phyloP scores from a whole-genome alignment of 2,888 invertebrate genomes.

The Athrips mouffetella region DNA sequence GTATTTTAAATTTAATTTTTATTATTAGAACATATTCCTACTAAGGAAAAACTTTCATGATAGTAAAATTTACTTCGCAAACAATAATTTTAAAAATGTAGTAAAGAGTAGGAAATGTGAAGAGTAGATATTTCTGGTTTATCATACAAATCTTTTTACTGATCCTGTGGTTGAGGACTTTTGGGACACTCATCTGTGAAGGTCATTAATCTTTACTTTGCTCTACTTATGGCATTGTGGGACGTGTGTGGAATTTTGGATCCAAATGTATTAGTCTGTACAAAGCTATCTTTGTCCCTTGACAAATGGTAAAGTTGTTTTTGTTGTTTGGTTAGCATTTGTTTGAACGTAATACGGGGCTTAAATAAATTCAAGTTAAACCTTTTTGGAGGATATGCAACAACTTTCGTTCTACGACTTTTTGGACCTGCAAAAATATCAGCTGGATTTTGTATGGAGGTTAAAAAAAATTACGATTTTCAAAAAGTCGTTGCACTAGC shows the following conservation, averaged over 20 bases:
- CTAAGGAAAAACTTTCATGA: too few species aligned
- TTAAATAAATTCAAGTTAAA: background rate
- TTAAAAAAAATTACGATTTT: too few species aligned
- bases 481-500: too few species aligned
- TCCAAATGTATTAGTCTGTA: background rate
- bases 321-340: background rate
- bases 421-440: too few species aligned
- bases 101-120: too few species aligned
- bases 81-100: too few species aligned
- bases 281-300: background rate
- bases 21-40: too few species aligned
- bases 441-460: too few species aligned
- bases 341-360: background rate
- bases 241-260: background rate
- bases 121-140: too few species aligned
- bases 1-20: too few species aligned
- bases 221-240: constrained; percentile 5
- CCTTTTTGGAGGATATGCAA: background rate
- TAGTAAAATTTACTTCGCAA: too few species aligned
- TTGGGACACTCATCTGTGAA: constrained; percentile 6
- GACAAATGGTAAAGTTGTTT: background rate
- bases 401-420: too few species aligned
- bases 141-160: background rate
- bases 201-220: constrained; percentile 9
- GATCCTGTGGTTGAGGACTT: background rate